Evolutionary conservation across 2,797 vertebrate species (phyloP), one percentile per base, ranked within the genome.

Genomic region (Sebastes diploproa): DNA sequence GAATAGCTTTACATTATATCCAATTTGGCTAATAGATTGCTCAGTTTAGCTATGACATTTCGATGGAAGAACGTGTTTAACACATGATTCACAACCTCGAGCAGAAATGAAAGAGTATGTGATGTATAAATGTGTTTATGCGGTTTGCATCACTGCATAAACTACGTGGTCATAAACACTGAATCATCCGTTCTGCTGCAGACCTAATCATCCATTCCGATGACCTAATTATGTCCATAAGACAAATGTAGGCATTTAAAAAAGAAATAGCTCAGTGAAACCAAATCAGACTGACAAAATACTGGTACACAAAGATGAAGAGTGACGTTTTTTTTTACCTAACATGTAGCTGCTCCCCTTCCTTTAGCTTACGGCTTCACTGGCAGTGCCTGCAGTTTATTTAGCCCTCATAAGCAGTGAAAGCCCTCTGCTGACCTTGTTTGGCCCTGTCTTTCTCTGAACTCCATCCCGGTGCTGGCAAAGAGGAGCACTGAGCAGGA

Each of bases 161-260:
- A 79, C 50, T 55, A 59, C 23, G 29, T 72, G 18, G 50, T 68
- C 71, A 77, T 72, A 78, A 86, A 84, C 71, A 80, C 14, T 80
- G 83, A 86, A 83, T 87, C 76, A 84, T 72, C 68, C 32, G 38
- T 80, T 67, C 79, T 64, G 82, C 83, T 79, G 73, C 84, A 80
- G 63, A 86, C 46, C 46, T 72, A 78, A 88, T 91, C 72, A 86
- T 81, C 62, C 70, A 52, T 81, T 72, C 52, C 29, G 3, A 16
- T 89, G 84, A 87, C 80, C 82, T 87, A 66, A 86, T 86, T 88
- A 78, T 81, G 74, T 81, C 83, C 65, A 83, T 79, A 72, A 75
- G 65, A 71, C 58, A 76, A 83, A 80, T 79, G 23, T 29, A 62
- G 38, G 59, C 75, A 16, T 32, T 38, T 14, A 29, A 46, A 23